A percentile compares a stretch with the other conserved stretches of the same genome.
Evolutionary conservation across 23 tunicate species (phyloP).

Genomic region (Halocynthia aurantium): DNA sequence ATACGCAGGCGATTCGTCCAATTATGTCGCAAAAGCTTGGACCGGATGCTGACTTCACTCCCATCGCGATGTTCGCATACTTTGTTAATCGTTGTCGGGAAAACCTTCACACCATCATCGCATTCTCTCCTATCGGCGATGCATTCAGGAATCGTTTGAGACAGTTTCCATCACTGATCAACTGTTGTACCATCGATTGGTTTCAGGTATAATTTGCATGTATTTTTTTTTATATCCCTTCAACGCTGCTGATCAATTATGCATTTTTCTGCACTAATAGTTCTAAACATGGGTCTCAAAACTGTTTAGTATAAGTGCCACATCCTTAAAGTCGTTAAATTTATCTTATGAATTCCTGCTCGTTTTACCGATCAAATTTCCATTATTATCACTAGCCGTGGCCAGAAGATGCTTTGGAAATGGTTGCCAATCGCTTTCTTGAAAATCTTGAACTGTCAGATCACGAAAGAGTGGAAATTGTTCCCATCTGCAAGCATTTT

Average conservation of each 20-base stretch:
- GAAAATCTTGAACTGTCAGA: slow-evolving; percentile 82
- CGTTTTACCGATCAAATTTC: neutral
- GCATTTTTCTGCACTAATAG: too few relatives aligned
- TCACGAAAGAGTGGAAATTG: slow-evolving; percentile 85
- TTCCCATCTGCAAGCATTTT: slow-evolving; percentile 96
- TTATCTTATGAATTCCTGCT: too few relatives aligned
- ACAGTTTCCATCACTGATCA: slow-evolving; percentile 99
- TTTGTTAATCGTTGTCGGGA: slow-evolving; percentile 87
- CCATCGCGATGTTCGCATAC: slow-evolving; percentile 92
- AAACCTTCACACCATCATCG: slow-evolving; percentile 93
- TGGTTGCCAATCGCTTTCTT: slow-evolving; percentile 95
- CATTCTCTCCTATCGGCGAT: slow-evolving; percentile 98
- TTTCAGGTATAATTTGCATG: slow-evolving; percentile 54
- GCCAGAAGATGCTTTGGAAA: slow-evolving; percentile 98
- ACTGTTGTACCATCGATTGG: slow-evolving; percentile 99
- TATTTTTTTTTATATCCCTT: too few relatives aligned
- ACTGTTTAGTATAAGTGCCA: too few relatives aligned
- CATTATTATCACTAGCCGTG: slow-evolving; percentile 51
- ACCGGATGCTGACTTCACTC: slow-evolving; percentile 83
- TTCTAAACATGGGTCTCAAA: too few relatives aligned
- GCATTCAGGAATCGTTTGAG: slow-evolving; percentile 94
- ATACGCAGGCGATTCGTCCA: slow-evolving; percentile 61
- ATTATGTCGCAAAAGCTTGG: slow-evolving; percentile 85
- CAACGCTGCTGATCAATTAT: too few relatives aligned
- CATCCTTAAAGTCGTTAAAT: too few relatives aligned